Evolutionary conservation across 2,888 invertebrate species (phyloP).

Genomic region (Dynastes grantii): DNA sequence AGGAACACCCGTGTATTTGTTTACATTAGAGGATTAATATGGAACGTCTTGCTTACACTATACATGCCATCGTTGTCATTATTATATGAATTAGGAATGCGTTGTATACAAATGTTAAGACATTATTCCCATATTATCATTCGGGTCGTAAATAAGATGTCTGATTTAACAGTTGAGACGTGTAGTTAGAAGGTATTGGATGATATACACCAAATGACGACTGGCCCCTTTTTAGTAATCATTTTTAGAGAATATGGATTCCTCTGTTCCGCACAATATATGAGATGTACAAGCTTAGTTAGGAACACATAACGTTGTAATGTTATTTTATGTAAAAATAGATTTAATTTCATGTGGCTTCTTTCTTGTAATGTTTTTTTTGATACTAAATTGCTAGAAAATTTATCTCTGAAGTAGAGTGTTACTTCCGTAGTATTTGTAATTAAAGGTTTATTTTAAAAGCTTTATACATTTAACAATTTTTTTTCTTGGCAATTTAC

Average conservation of each 20-base stretch:
- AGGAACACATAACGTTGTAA: no score
- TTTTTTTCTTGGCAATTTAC: no score
- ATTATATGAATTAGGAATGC: constrained; percentile 34
- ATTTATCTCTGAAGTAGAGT: no score
- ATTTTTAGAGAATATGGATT: not conserved
- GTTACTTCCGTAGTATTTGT: no score
- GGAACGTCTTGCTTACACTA: constrained; percentile 30
- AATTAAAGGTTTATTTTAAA: no score
- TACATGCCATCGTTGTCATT: constrained; percentile 22
- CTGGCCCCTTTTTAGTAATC: not conserved
- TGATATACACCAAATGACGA: not conserved
- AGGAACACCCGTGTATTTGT: constrained; percentile 30
- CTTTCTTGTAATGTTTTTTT: no score
- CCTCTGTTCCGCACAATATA: no score
- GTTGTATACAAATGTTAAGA: constrained; percentile 32
- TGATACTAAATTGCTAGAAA: no score
- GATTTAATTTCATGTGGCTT: no score
- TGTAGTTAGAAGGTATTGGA: not conserved
- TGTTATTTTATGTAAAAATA: no score
- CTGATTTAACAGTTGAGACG: not conserved
- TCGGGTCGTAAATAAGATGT: constrained; percentile 1
- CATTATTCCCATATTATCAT: constrained; percentile 14
- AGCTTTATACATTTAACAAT: no score
- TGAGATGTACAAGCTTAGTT: no score
- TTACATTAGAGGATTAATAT: constrained; percentile 19